A percentile compares a stretch with the other conserved stretches of the same genome.
These are phyloP conservation scores for Zaprionus davidi DNA, from an alignment of 1,140 invertebrate genomes.

Conservation along the genomic window DNA sequence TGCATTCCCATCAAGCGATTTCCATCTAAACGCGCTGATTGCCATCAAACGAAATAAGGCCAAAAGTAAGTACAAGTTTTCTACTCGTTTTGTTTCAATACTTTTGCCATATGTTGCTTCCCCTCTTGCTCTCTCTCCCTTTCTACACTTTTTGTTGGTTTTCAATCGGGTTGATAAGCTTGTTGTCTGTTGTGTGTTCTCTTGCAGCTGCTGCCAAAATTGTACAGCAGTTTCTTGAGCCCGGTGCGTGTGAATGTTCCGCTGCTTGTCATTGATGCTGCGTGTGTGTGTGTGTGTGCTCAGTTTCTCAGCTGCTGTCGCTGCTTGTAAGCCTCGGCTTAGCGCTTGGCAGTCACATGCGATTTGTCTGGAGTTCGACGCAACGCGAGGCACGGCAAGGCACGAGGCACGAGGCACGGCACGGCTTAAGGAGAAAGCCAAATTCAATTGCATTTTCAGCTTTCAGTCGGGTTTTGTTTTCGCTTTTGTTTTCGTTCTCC, in stretches of 20 bases:
- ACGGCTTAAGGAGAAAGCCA: conserved; percentile 28
- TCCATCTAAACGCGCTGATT: background rate
- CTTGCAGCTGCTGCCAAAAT: conserved; percentile 30
- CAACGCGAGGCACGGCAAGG: conserved; percentile 9
- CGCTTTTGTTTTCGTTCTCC: conserved; percentile 13
- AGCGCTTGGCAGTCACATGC: conserved; percentile 44
- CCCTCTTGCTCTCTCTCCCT: background rate
- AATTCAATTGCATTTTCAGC: conserved; percentile 46
- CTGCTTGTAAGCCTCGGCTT: conserved; percentile 41
- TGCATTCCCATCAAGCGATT: background rate
- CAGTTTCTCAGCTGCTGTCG: conserved; percentile 29
- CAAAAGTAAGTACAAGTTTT: background rate
- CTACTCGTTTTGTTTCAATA: conserved; percentile 1
- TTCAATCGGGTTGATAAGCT: conserved; percentile 31
- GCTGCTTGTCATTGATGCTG: conserved; percentile 11
- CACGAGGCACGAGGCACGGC: background rate
- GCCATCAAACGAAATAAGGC: background rate
- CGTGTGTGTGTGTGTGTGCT: conserved; percentile 22
- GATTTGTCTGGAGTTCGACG: conserved; percentile 35
- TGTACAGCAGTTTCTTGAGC: conserved; percentile 29
- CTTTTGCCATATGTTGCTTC: background rate
- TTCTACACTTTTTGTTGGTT: background rate
- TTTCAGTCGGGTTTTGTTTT: background rate
- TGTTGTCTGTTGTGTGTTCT: conserved; percentile 16
- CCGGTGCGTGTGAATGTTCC: conserved; percentile 19